Percentiles rank a stretch among this genome's conserved stretches.
These are phyloP conservation scores for Syncerus caffer DNA, from an alignment of 2,797 vertebrate species.

Conservation along the genomic window DNA sequence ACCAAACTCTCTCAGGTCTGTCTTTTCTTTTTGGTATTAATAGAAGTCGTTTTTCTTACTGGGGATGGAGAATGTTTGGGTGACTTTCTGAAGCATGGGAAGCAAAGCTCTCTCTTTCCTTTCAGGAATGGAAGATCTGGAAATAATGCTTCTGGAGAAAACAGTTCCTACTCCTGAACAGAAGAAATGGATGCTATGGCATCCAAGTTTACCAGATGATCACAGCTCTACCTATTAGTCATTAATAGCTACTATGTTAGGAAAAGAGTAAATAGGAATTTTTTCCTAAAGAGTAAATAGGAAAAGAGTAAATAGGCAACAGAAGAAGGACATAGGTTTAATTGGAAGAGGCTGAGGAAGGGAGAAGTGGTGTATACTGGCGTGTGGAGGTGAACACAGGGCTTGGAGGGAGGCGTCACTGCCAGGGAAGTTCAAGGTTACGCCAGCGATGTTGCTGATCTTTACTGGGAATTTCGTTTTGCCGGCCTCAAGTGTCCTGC, in stretches of 20 bases:
- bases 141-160: not conserved
- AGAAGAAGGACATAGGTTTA: too few relatives aligned
- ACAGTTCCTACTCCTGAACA: not conserved
- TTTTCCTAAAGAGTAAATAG: too few relatives aligned
- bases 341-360: not conserved
- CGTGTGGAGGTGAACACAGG: not conserved
- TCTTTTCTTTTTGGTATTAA: not conserved
- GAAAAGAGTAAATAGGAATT: not conserved
- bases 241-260: not conserved
- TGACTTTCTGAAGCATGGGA: not conserved
- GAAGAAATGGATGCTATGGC: not conserved
- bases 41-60: not conserved
- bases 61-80: not conserved
- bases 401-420: not conserved
- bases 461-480: not conserved
- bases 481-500: not conserved
- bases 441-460: accelerated
- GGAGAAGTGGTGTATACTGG: not conserved
- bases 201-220: not conserved
- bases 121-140: not conserved
- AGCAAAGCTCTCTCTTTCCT: not conserved
- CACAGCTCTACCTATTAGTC: not conserved
- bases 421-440: not conserved
- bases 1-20: not conserved
- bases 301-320: not conserved